Evolutionary conservation across 2,888 invertebrate species (phyloP).

Genomic region (Pteria penguin): DNA sequence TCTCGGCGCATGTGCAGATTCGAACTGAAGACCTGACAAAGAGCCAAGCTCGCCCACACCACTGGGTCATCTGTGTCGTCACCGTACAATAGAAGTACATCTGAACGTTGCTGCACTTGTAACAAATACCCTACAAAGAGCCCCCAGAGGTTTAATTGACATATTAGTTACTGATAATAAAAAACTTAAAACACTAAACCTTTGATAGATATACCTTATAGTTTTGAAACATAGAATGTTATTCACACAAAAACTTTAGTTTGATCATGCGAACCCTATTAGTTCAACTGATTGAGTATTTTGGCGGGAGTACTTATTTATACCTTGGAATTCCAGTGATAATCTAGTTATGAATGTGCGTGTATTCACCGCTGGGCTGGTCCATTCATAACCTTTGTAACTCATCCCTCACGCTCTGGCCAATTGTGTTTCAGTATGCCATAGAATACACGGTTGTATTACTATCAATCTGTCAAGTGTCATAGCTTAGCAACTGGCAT

Average conservation of each 20-base stretch:
- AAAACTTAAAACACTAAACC: too few species aligned
- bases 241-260: not conserved
- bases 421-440: slow-evolving; percentile 45
- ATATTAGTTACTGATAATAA: too few species aligned
- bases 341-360: slow-evolving; percentile 35
- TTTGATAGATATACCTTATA: not conserved
- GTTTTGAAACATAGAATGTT: not conserved
- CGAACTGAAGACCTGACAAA: too few species aligned
- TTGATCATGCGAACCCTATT: not conserved
- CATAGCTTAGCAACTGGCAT: slow-evolving; percentile 74
- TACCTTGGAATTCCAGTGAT: slow-evolving; percentile 1
- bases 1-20: too few species aligned
- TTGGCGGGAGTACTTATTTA: slow-evolving; percentile 15
- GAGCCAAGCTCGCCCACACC: too few species aligned
- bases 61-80: too few species aligned
- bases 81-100: too few species aligned
- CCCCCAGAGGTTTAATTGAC: too few species aligned
- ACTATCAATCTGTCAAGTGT: slow-evolving; percentile 77
- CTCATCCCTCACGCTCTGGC: slow-evolving; percentile 37
- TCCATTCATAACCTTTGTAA: slow-evolving; percentile 37
- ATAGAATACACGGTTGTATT: slow-evolving; percentile 46
- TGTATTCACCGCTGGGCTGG: slow-evolving; percentile 28
- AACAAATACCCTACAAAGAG: too few species aligned
- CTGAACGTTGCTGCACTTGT: too few species aligned
- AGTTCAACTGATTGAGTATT: slow-evolving; percentile 11